Conservation (phyloP, 2,113 vertebrate species). For the Hippoglossus stenolepis region DNA sequence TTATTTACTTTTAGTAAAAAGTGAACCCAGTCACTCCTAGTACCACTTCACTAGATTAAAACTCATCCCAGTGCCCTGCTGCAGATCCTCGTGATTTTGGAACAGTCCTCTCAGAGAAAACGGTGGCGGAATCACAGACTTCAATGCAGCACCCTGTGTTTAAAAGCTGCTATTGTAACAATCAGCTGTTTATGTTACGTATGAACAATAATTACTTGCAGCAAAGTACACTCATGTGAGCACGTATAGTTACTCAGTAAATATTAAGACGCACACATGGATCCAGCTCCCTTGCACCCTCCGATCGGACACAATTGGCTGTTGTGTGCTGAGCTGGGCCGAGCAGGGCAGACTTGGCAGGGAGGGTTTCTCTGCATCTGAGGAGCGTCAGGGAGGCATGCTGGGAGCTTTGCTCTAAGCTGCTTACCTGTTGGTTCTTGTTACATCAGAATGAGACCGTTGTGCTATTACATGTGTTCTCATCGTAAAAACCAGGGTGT, state of each 20-base stretch:
- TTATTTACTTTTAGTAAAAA: conserved; percentile 21
- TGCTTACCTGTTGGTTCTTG: conserved; percentile 72
- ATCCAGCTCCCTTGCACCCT: conserved; percentile 38
- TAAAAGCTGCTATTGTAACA: conserved; percentile 6
- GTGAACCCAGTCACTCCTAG: background rate
- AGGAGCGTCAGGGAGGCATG: conserved; percentile 56
- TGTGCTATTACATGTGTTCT: conserved; percentile 40
- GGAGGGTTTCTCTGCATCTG: conserved; percentile 48
- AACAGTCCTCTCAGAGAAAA: conserved; percentile 11
- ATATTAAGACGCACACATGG: conserved; percentile 32
- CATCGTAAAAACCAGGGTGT: conserved; percentile 15
- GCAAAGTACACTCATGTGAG: conserved; percentile 57
- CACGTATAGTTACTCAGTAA: conserved; percentile 25
- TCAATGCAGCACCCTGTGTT: background rate
- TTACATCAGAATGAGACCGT: conserved; percentile 65
- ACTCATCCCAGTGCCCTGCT: conserved; percentile 14
- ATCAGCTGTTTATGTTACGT: conserved; percentile 29
- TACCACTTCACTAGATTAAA: conserved; percentile 17
- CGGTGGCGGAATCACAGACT: conserved; percentile 7
- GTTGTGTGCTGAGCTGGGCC: conserved; percentile 53
- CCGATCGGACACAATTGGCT: conserved; percentile 54
- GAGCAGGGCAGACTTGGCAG: conserved; percentile 30
- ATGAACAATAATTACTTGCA: conserved; percentile 23
- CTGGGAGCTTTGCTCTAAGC: conserved; percentile 79
- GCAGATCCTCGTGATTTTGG: conserved; percentile 22